Percentiles rank a stretch among this genome's conserved stretches.
phyloP scores from a whole-genome alignment of 2,113 vertebrate species.

The Gallinago jamesoni region DNA sequence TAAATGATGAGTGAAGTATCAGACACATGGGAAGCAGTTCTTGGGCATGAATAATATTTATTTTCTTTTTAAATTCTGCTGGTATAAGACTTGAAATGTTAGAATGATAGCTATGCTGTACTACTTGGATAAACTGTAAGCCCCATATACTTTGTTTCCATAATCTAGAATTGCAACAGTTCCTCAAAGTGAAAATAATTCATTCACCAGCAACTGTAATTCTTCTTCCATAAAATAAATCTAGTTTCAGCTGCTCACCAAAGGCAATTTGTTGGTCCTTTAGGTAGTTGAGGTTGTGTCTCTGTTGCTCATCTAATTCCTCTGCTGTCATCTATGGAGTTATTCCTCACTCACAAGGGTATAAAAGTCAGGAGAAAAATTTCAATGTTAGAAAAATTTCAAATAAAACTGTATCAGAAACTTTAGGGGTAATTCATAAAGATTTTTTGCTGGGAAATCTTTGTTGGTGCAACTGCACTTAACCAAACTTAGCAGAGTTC shows the following conservation, averaged over 20 bases:
- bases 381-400: neutral
- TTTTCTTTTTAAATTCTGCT: conserved; percentile 3
- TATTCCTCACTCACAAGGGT: neutral
- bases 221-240: neutral
- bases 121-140: neutral
- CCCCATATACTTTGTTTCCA: neutral
- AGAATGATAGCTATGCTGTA: neutral
- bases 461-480: neutral
- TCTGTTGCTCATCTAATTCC: neutral
- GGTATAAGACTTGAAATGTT: neutral
- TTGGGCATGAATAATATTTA: neutral
- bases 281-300: neutral
- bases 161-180: neutral
- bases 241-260: neutral
- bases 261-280: neutral
- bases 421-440: neutral
- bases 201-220: neutral
- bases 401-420: neutral
- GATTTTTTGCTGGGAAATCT: neutral
- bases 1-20: neutral
- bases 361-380: neutral
- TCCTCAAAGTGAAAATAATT: neutral
- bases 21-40: neutral
- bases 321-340: neutral
- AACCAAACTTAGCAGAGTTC: neutral